Evolutionary conservation across 2,113 vertebrate species (phyloP).

Genomic region (Ochotona curzoniae): DNA sequence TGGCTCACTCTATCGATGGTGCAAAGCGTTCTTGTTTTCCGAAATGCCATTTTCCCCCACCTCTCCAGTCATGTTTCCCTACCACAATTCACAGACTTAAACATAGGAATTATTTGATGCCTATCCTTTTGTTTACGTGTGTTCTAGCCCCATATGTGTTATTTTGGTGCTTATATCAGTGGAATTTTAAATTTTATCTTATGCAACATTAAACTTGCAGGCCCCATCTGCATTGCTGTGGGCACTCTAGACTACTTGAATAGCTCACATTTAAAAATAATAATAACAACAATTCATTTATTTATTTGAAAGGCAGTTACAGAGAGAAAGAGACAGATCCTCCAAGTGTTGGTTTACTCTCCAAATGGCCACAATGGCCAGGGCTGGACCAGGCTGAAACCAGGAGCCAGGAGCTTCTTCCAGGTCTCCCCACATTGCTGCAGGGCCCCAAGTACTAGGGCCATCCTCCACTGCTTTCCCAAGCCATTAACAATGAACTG

Average conservation of each 20-base stretch:
- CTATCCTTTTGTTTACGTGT: background rate
- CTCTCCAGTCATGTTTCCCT: background rate
- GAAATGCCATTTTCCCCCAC: background rate
- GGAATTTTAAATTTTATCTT: background rate
- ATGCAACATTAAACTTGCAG: background rate
- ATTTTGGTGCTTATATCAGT: background rate
- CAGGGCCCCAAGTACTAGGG: too few relatives aligned
- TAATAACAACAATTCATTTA: too few relatives aligned
- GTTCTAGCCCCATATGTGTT: background rate
- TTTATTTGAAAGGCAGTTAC: too few relatives aligned
- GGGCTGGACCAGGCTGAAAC: too few relatives aligned
- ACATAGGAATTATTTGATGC: background rate
- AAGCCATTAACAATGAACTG: too few relatives aligned
- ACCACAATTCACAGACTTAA: background rate
- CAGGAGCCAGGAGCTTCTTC: too few relatives aligned
- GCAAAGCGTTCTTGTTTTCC: background rate
- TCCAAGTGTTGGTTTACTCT: too few relatives aligned
- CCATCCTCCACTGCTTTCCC: too few relatives aligned
- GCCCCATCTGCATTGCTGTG: background rate
- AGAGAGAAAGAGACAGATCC: too few relatives aligned
- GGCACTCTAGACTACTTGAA: background rate
- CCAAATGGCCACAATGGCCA: too few relatives aligned
- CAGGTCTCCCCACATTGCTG: too few relatives aligned
- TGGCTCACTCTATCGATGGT: background rate
- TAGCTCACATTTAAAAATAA: too few relatives aligned